Evolutionary conservation across 2,888 invertebrate species (phyloP).

Genomic region (Aplocera efformata): DNA sequence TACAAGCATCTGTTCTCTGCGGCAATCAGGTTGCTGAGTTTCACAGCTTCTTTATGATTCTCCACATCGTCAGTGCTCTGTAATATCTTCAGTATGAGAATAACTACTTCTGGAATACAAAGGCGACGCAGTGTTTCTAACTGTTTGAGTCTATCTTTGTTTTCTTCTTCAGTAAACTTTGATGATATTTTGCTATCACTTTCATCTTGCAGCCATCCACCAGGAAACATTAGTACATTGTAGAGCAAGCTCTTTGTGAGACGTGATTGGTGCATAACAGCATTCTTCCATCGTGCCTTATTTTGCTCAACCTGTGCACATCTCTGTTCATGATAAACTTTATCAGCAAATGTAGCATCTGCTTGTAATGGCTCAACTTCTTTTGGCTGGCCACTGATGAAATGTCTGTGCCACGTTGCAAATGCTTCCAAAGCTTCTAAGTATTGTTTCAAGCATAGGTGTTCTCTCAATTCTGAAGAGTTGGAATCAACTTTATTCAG

Average conservation of each 20-base stretch:
- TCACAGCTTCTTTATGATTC: slow-evolving; percentile 84
- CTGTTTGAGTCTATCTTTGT: slow-evolving; percentile 82
- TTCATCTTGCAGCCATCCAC: slow-evolving; percentile 93
- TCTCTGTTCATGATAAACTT: slow-evolving; percentile 92
- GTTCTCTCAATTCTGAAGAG: slow-evolving; percentile 85
- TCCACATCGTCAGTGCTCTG: slow-evolving; percentile 87
- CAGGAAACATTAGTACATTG: slow-evolving; percentile 93
- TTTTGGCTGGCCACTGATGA: slow-evolving; percentile 88
- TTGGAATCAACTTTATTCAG: slow-evolving; percentile 58
- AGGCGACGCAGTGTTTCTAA: slow-evolving; percentile 87
- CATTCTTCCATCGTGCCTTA: slow-evolving; percentile 86
- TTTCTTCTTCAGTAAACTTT: slow-evolving; percentile 68
- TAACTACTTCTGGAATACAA: slow-evolving; percentile 91
- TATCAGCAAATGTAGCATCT: slow-evolving; percentile 89
- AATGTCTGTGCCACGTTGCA: slow-evolving; percentile 93
- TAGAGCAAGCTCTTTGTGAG: slow-evolving; percentile 89
- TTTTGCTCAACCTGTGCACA: slow-evolving; percentile 90
- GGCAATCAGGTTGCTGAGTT: slow-evolving; percentile 89
- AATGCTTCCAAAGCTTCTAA: slow-evolving; percentile 93
- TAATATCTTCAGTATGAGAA: slow-evolving; percentile 89
- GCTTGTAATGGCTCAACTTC: slow-evolving; percentile 81
- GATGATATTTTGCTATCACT: slow-evolving; percentile 71
- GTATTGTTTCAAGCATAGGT: slow-evolving; percentile 93
- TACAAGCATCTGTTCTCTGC: slow-evolving; percentile 90
- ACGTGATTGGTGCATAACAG: slow-evolving; percentile 85